A percentile compares a stretch with the other conserved stretches of the same genome.
Conservation (phyloP, 2,888 invertebrate species). For the Lamproptera curius region DNA sequence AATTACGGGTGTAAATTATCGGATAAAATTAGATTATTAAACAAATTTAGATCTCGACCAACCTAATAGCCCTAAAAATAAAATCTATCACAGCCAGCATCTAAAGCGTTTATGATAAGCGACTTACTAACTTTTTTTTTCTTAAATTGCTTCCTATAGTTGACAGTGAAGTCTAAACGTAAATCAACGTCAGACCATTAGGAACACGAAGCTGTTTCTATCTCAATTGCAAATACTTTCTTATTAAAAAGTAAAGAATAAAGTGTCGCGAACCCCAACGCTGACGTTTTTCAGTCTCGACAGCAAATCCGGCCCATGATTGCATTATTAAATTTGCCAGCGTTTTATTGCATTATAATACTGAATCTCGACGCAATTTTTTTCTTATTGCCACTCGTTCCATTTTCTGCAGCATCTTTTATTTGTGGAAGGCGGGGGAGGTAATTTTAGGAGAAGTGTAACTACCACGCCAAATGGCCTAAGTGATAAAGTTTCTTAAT, state of each 20-base stretch:
- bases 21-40: too few species aligned
- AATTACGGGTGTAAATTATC: too few species aligned
- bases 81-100: too few species aligned
- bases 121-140: too few species aligned
- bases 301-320: constrained; percentile 45
- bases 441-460: not conserved
- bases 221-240: too few species aligned
- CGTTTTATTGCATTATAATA: constrained; percentile 46
- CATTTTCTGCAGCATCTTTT: constrained; percentile 17
- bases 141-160: too few species aligned
- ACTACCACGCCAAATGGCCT: not conserved
- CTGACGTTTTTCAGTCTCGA: constrained; percentile 29
- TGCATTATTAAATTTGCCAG: constrained; percentile 51
- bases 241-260: constrained; percentile 9
- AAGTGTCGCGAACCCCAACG: not conserved
- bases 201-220: too few species aligned
- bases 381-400: constrained; percentile 26
- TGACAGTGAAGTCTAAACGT: too few species aligned
- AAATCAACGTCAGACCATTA: too few species aligned
- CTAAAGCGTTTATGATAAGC: too few species aligned
- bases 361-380: constrained; percentile 30
- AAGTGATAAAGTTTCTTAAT: not conserved
- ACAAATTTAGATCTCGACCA: too few species aligned
- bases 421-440: not conserved
- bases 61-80: too few species aligned